phyloP scores from a whole-genome alignment of 2,113 vertebrate genomes.

The Mustelus asterias region DNA sequence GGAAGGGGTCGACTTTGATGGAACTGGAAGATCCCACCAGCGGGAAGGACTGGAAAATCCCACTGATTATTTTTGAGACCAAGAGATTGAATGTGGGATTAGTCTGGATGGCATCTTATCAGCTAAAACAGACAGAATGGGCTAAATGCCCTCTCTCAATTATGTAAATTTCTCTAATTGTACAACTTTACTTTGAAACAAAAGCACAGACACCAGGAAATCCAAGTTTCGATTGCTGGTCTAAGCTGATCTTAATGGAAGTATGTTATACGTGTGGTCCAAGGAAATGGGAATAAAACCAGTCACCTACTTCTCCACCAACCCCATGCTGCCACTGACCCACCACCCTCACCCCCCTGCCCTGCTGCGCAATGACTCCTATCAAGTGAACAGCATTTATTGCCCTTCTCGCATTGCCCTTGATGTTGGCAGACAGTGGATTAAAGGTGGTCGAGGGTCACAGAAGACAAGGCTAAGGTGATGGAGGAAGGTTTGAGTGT shows the following conservation, averaged over 20 bases:
- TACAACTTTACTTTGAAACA: neutral
- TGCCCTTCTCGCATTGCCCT: too few species aligned
- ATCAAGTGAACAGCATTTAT: neutral
- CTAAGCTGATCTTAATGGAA: neutral
- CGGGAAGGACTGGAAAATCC: too few species aligned
- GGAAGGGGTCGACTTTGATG: too few species aligned
- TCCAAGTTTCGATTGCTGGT: neutral
- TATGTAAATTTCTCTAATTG: neutral
- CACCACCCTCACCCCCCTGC: too few species aligned
- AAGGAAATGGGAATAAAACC: neutral
- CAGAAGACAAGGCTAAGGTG: neutral
- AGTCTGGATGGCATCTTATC: neutral
- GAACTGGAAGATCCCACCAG: too few species aligned
- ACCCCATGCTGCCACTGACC: neutral
- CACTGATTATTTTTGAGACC: too few species aligned
- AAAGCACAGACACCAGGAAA: neutral
- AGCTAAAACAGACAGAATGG: neutral
- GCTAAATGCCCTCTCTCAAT: neutral
- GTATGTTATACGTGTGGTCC: neutral
- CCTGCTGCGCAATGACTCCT: neutral
- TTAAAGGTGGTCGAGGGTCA: neutral
- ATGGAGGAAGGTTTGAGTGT: neutral
- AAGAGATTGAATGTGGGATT: neutral
- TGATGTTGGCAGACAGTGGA: too few species aligned
- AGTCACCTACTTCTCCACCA: neutral